Percentiles rank a stretch among this genome's conserved stretches.
These are phyloP conservation scores for Cavia aperea DNA, from an alignment of 2,113 vertebrate species.

Conservation along the genomic window DNA sequence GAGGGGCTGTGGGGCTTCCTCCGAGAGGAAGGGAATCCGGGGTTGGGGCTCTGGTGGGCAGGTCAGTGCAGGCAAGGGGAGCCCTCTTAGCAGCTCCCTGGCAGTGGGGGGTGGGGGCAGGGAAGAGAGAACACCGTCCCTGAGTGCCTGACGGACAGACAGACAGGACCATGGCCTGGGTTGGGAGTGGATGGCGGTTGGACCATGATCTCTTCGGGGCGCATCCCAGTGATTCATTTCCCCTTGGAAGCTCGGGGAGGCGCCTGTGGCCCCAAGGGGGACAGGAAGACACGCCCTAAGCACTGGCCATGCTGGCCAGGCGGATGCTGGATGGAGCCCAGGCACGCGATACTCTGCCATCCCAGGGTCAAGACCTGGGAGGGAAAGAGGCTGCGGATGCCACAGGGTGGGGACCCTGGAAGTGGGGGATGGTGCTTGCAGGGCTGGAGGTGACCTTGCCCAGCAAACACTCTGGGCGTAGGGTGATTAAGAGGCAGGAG, in stretches of 20 bases:
- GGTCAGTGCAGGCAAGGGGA: no score
- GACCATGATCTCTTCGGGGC: no score
- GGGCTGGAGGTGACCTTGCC: constrained; percentile 19
- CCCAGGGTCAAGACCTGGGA: constrained; percentile 49
- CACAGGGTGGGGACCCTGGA: neutral
- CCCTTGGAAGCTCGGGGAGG: constrained; percentile 2
- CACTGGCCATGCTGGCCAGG: neutral
- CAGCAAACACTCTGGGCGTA: neutral
- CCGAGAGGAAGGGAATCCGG: neutral
- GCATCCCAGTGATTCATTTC: neutral
- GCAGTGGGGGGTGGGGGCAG: no score
- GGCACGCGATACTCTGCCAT: neutral
- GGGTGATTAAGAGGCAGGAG: neutral
- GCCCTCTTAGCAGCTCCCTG: no score
- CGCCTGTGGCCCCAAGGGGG: neutral
- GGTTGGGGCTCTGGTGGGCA: no score
- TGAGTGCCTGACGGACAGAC: no score
- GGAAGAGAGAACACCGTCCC: neutral
- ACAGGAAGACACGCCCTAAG: constrained; percentile 33
- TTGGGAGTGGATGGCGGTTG: neutral
- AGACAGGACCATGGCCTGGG: no score
- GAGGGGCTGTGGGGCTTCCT: neutral
- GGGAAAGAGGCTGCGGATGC: constrained; percentile 31
- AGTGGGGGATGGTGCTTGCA: neutral
- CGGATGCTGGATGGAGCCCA: neutral